These are phyloP conservation scores for Oreonectes daqikongensis DNA, from an alignment of 2,797 vertebrate genomes.

Conservation along the genomic window DNA sequence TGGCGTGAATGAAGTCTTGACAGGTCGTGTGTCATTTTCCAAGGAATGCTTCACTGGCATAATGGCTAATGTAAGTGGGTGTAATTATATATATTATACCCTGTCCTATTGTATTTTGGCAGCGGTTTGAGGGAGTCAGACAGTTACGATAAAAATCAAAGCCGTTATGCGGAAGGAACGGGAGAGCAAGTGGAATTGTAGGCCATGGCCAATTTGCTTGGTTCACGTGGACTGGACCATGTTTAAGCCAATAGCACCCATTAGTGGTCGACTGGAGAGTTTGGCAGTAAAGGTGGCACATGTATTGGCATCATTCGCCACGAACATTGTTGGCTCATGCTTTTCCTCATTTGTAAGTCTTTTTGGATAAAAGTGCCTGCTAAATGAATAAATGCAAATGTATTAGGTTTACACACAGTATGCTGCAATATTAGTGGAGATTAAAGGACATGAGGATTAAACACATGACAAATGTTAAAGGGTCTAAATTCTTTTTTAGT, in stretches of 20 bases:
- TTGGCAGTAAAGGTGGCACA: constrained; percentile 49
- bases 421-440: constrained; percentile 29
- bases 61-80: constrained; percentile 98
- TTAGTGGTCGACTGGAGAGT: constrained; percentile 65
- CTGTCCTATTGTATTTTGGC: constrained; percentile 99
- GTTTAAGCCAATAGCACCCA: constrained; percentile 74
- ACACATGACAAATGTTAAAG: constrained; percentile 50
- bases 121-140: constrained; percentile 91
- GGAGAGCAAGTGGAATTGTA: constrained; percentile 52
- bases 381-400: background rate
- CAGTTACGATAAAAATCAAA: constrained; percentile 83
- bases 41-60: constrained; percentile 93
- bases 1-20: constrained; percentile 97
- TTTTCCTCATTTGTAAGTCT: background rate
- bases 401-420: background rate
- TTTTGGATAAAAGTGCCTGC: background rate
- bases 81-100: constrained; percentile 98
- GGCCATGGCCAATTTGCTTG: constrained; percentile 50
- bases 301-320: background rate
- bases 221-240: constrained; percentile 58
- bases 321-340: background rate
- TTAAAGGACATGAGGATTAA: constrained; percentile 33
- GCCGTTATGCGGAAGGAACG: constrained; percentile 74
- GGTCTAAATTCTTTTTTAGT: constrained; percentile 59
- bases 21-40: constrained; percentile 98